Conservation (phyloP, 2,888 invertebrate genomes). For the Schizotus pectinicornis region DNA sequence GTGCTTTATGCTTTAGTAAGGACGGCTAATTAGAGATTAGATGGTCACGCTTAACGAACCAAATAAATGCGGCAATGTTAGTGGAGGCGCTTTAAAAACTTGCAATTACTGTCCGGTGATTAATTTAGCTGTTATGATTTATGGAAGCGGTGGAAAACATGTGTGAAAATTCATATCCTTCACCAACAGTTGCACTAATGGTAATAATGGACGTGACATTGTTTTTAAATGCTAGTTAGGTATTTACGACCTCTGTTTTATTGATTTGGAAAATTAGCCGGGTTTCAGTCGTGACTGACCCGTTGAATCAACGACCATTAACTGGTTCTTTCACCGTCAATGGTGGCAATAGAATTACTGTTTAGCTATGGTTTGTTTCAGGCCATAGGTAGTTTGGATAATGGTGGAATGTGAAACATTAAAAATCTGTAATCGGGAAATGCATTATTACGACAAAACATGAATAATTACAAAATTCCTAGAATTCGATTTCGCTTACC, state of each 20-base stretch:
- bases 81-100: constrained; percentile 33
- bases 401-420: constrained; percentile 11
- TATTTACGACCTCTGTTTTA: constrained; percentile 17
- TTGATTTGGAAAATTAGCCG: constrained; percentile 11
- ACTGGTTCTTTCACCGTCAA: constrained; percentile 4
- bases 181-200: constrained; percentile 8
- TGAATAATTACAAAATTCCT: background rate
- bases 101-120: constrained; percentile 27
- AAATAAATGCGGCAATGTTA: constrained; percentile 44
- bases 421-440: background rate
- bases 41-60: constrained; percentile 49
- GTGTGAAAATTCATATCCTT: constrained; percentile 24
- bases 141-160: constrained; percentile 28
- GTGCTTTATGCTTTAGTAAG: constrained; percentile 32
- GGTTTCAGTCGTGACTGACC: constrained; percentile 21
- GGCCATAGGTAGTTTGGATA: constrained; percentile 2
- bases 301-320: constrained; percentile 17
- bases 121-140: constrained; percentile 35
- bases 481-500: background rate
- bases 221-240: constrained; percentile 19
- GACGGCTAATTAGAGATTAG: constrained; percentile 46
- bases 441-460: no score
- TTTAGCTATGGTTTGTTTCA: constrained; percentile 13
- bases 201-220: constrained; percentile 18
- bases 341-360: constrained; percentile 2